Evolutionary conservation across 2,797 vertebrate species (phyloP), one percentile per base, ranked within the genome.

Genomic region (Brachymystax lenok): DNA sequence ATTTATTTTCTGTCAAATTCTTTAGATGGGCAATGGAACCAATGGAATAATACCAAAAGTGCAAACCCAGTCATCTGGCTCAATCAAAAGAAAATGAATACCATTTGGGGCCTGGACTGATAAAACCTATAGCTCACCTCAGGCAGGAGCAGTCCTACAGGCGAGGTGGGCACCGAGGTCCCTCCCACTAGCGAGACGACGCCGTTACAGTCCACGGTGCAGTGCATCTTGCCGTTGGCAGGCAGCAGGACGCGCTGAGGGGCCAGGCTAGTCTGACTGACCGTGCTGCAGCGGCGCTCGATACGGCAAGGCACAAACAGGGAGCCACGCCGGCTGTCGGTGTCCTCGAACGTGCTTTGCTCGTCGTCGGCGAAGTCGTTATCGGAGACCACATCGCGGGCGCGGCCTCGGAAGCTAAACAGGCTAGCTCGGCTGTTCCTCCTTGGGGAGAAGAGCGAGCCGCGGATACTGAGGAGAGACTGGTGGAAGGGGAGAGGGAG

Each of bases 321-420:
- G 21, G 98, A 99, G 54, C 96, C 97, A 30, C 96, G 95, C 0
- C 97, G 94, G 84, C 98, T 99, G 85, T 97, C 96, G 0, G 94
- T 97, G 90, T 99, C 98, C 92, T 99, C 98, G 24, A 99, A 96
- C 8, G 97, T 99, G 93, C 98, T 99, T 92, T 98, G 97, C 87
- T 99, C 98, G 10, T 99, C 98, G 1, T 99, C 98, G 0, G 98
- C 98, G 66, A 99, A 99, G 91, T 99, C 97, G 74, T 99, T 99
- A 89, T 99, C 98, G 0, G 98, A 99, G 87, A 96, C 97, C 71
- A 97, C 91, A 73, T 99, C 98, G 54, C 96, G 96, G 0, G 95
- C 92, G 61, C 96, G 92, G 24, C 96, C 97, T n/a, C 95, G 95
- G 86, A 98, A 98, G 90, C 97, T 99, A 92, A 99, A 99, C 77